Evolutionary conservation across 2,797 vertebrate genomes (phyloP), one percentile per base, ranked within the genome.

Genomic region (Garrulus glandarius): DNA sequence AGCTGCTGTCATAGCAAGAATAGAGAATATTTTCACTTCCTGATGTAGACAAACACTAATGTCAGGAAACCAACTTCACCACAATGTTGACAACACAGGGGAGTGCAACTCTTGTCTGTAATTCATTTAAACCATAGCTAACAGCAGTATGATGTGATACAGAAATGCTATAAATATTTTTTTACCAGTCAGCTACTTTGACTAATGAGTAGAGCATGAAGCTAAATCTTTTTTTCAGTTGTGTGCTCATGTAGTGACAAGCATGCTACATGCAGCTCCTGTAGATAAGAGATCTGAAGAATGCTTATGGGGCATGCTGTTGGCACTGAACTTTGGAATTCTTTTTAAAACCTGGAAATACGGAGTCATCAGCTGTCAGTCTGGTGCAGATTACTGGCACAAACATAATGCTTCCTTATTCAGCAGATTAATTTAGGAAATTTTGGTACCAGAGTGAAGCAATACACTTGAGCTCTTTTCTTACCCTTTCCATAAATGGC

Each of bases 11-110:
- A 9, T 43, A 76, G 43, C 34, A 81, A 87, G 67, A 92, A 24
- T 44, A 72, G 87, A 93, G 55, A 60, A 10, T 34, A 55, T 90
- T 34, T 95, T 95, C 57, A 57, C 53, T 95, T 95, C 70, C 32
- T 84, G 36, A 63, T 59, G 75, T 34, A 77, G 77, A 36, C 24
- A 90, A 74, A 75, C 50, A 11, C 72, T 91, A 84, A 43, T 43
- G 60, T 92, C 46, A 86, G 59, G 91, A 94, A 95, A 92, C 70
- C 30, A 71, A 53, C 90, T 96, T 89, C 67, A 65, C 52, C 60
- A 59, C 88, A 85, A 3, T 87, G 69, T 63, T 95, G 90, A 83
- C 76, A 95, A 59, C 55, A 67, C 36, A 34, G 22, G 61, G 24
- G 86, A 89, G 80, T 93, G 14, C 67, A 76, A 1, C 81, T 94